Base-by-base conservation (phyloP, 2,113 vertebrate genomes). In the Larimichthys polyactis region DNA sequence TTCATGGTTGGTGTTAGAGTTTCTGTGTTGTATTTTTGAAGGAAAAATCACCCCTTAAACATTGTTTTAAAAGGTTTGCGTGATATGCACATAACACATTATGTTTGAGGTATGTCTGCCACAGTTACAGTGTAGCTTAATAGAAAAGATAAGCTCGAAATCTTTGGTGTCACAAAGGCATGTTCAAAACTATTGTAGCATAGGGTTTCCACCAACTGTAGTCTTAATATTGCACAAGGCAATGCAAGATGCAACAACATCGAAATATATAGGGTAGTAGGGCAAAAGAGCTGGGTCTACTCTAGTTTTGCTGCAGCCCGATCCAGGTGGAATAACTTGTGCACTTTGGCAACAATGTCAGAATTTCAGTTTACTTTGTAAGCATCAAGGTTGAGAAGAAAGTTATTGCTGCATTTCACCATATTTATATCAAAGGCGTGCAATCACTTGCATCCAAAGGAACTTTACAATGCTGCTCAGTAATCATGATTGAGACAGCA, bases 401-500 rank as follows among this genome's bases (percentile, higher is more conserved):
- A 52, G 11, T 20, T 55, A 40, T 16, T 29, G 51, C 14, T 16
- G 5, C 1, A 17, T 46, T 43, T 65, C n/a, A 48, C 29, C 7
- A 46, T 27, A 57, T 49, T 76, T 49, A 14, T 17, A 51, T 48
- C 15, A 72, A 57, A 69, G 19, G 9, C 51, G 77, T 81, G 55
- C 57, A 43, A 3, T 19, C 40, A 24, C n/a, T 62, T n/a, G 78
- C 49, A 55, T 65, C 43, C 48, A 40, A 57, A 16, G 40, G 17
- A 62, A 40, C 52, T 65, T 43, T 66, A 51, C 67, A 58, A 32
- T 57, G 60, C 59, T 20, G 40, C 54, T 76, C 51, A 69, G 71
- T 75, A 73, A 82, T 86, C 44, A 58, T 5, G 54, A 74, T 3
- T 66, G 71, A 84, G 48, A 57, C 20, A 4, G 58, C 2, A 1